A percentile compares a stretch with the other conserved stretches of the same genome.
phyloP scores from a whole-genome alignment of 2,797 vertebrate genomes.

The Podarcis siculus region DNA sequence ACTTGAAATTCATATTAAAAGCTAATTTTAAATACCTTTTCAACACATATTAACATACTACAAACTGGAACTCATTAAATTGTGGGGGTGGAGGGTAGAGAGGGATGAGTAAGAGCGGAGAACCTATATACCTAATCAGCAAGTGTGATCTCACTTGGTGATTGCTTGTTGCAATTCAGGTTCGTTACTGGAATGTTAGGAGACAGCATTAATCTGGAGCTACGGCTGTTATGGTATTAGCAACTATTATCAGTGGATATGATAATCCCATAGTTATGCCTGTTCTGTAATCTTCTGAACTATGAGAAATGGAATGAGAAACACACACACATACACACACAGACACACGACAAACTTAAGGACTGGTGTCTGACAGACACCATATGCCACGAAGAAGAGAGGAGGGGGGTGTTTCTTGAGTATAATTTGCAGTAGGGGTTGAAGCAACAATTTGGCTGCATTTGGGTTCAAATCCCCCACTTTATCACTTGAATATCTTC shows the following conservation, averaged over 20 bases:
- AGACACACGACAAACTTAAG: neutral
- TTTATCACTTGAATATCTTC: neutral
- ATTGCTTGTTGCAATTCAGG: slow-evolving; percentile 65
- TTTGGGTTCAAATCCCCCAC: neutral
- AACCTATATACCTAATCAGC: slow-evolving; percentile 66
- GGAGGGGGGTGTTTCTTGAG: neutral
- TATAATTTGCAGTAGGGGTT: too few species aligned
- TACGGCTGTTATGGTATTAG: neutral
- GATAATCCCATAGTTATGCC: neutral
- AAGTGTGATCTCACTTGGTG: slow-evolving; percentile 62
- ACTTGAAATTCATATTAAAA: slow-evolving; percentile 42
- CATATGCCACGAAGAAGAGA: too few species aligned
- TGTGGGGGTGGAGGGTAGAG: slow-evolving; percentile 35
- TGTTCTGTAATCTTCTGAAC: neutral
- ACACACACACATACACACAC: neutral
- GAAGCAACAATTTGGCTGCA: too few species aligned
- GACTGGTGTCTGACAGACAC: neutral
- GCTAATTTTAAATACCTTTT: slow-evolving; percentile 71
- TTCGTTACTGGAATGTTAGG: slow-evolving; percentile 52
- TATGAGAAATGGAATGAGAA: neutral
- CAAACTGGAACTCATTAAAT: slow-evolving; percentile 69
- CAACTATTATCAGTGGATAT: slow-evolving; percentile 15
- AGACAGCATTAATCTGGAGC: slow-evolving; percentile 55
- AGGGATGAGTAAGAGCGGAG: slow-evolving; percentile 38
- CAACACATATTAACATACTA: slow-evolving; percentile 43